Base-by-base conservation (phyloP, 2,888 invertebrate species). In the Metacarcinus magister region DNA sequence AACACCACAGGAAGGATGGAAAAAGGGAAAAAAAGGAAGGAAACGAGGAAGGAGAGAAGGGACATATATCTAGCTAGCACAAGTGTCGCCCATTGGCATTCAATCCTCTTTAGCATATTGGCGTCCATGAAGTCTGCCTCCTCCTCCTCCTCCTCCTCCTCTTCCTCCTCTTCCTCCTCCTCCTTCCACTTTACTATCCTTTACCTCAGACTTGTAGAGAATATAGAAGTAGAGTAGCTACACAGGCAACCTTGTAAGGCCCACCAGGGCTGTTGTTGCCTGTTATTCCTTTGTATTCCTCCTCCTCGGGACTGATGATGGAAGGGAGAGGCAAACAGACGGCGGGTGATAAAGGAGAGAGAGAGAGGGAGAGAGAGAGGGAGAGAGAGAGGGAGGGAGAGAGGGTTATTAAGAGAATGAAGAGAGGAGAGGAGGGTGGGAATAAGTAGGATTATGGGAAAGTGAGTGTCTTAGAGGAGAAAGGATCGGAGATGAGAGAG, bases 141-240 rank as follows among this genome's bases (percentile, higher is more conserved):
- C 46, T 44, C n/a, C 46, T 91, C 46, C n/a, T 91, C 23, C 46
- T 46, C n/a, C n/a, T 91, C 46, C 46, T 91, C 23, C 91, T 46
- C 23, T 43, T 91, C n/a, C 46, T n/a, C 46, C 46, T 46, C 46
- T 46, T 46, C 89, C 23, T 7, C 89, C 32, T 90, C 89, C 39
- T 39, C n/a, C n/a, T n/a, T n/a, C n/a, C n/a, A n/a, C n/a, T n/a
- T n/a, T n/a, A n/a, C n/a, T n/a, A n/a, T n/a, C n/a, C n/a, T n/a
- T n/a, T n/a, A n/a, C n/a, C n/a, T n/a, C n/a, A n/a, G n/a, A n/a
- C n/a, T n/a, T n/a, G n/a, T n/a, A n/a, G n/a, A n/a, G n/a, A n/a
- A n/a, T n/a, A n/a, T n/a, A n/a, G n/a, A n/a, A n/a, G n/a, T n/a
- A n/a, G n/a, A n/a, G n/a, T n/a, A n/a, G n/a, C n/a, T n/a, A n/a